A percentile compares a stretch with the other conserved stretches of the same genome.
phyloP scores from a whole-genome alignment of 2,888 invertebrate genomes.

The Masnerella sp. region DNA sequence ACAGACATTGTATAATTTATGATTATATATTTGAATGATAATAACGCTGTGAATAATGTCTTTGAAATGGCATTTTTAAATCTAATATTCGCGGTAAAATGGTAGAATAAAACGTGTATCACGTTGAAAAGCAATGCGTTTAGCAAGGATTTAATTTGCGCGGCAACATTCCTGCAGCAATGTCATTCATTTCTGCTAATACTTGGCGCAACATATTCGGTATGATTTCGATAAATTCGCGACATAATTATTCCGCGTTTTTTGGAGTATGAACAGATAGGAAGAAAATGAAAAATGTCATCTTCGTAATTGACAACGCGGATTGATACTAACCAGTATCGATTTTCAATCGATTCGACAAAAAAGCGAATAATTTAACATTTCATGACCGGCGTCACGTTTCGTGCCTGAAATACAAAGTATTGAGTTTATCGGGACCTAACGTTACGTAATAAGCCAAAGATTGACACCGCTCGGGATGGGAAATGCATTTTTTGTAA shows the following conservation, averaged over 20 bases:
- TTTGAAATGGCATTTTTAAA: no score
- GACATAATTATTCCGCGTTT: background rate
- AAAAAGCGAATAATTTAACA: background rate
- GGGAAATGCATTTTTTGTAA: no score
- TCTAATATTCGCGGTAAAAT: no score
- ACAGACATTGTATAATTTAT: no score
- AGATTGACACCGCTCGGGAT: background rate
- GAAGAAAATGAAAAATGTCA: slow-evolving; percentile 5
- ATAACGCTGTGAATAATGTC: no score
- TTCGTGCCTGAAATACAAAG: background rate
- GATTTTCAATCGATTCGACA: slow-evolving; percentile 17
- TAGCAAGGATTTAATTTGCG: no score
- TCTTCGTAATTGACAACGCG: slow-evolving; percentile 6
- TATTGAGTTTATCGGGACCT: background rate
- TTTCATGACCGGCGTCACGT: background rate
- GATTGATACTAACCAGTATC: slow-evolving; percentile 2
- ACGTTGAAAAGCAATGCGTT: no score
- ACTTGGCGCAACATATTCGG: no score
- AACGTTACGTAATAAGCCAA: background rate
- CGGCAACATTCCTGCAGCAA: no score
- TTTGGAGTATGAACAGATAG: background rate
- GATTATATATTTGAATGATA: no score
- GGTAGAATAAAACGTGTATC: no score
- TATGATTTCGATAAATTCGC: background rate
- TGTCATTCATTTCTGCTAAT: no score